Evolutionary conservation across 2,797 vertebrate species (phyloP).

Genomic region (Crypturellus tataupa): DNA sequence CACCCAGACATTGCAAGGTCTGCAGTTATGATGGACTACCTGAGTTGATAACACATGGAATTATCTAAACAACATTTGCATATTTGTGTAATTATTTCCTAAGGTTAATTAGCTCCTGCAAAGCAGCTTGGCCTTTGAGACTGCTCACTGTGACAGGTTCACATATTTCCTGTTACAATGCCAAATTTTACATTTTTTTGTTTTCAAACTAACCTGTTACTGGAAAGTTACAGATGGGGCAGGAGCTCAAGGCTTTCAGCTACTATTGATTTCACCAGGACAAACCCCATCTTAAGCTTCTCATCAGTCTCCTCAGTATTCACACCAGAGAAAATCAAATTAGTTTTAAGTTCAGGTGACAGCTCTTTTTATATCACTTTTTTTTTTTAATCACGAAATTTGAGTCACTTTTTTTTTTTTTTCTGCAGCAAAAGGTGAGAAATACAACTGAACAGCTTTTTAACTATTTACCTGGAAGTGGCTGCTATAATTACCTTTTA

Average conservation of each 20-base stretch:
- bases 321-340: conserved; percentile 14
- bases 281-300: background rate
- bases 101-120: conserved; percentile 98
- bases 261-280: background rate
- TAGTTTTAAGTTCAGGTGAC: background rate
- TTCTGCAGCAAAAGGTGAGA: conserved; percentile 17
- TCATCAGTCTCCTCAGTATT: background rate
- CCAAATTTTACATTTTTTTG: conserved; percentile 85
- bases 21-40: conserved; percentile 92
- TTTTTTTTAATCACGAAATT: background rate
- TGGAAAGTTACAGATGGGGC: conserved; percentile 80
- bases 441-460: conserved; percentile 19
- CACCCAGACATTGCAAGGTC: conserved; percentile 79
- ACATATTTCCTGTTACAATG: conserved; percentile 84
- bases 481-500: conserved; percentile 34
- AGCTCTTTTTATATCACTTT: background rate
- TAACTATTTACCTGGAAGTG: conserved; percentile 33
- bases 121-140: conserved; percentile 92
- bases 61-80: conserved; percentile 98
- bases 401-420: background rate
- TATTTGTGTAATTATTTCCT: conserved; percentile 98
- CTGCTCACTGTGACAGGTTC: conserved; percentile 91
- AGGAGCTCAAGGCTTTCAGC: conserved; percentile 44
- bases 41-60: conserved; percentile 90
- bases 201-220: conserved; percentile 86